Evolutionary conservation across 2,113 vertebrate species (phyloP), one percentile per base, ranked within the genome.

Genomic region (Phrynosoma platyrhinos): DNA sequence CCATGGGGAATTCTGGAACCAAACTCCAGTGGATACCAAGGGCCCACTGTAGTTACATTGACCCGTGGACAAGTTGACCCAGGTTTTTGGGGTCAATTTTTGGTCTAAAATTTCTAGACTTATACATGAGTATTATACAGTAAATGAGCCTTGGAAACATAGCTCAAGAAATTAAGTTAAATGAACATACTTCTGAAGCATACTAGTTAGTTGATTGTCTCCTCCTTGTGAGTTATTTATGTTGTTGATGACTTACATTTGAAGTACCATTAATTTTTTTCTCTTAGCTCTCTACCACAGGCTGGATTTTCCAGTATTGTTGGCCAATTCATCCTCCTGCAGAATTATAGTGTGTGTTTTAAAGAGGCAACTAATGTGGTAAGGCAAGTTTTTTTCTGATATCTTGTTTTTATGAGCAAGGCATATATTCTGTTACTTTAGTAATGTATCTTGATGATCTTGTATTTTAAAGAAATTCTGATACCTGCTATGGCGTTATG

Each of bases 311-410:
- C 87, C 52, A 68, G 47, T 23, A 69, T 83, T 36, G 9, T 83
- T 78, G 81, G 81, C 75, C 81, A 79, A 1, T 79, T 87, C 79
- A 86, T 90, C 16, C 0, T 87, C 25, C 53, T 90, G 20, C 36
- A 76, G 80, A 84, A 90, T 5, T 90, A 83, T 32, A 87, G 81
- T 5, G 85, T 90, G n/a, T 72, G 75, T 42, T 87, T 90, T 78
- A 86, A 87, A 79, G 36, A 32, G 21, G 80, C 80, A 72, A 4
- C 84, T 30, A 32, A 79, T 72, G 53, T 42, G 89, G 89, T 90
- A 90, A 90, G 87, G 25, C 32, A 13, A 27, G 27, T 40, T 9
- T 6, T 68, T 27, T 68, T 55, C 9, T 25, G 4, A 18, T 72
- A 20, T 66, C n/a, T n/a, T 69, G 4, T 4, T 64, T n/a, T 53